Evolutionary conservation across 2,797 vertebrate species (phyloP).

Genomic region (Sparidentex hasta): DNA sequence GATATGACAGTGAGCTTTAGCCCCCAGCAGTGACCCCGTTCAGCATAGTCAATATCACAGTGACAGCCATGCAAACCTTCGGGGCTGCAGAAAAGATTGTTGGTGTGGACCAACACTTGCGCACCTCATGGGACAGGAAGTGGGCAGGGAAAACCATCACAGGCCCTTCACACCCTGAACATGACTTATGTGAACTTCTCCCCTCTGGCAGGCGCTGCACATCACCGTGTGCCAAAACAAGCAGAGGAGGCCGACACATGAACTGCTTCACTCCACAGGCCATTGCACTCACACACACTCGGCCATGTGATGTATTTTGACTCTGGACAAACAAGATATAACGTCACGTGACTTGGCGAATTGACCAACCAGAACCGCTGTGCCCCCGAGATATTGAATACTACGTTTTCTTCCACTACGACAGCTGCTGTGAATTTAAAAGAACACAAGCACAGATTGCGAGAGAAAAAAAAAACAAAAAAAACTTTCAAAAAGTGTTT

Average conservation of each 20-base stretch:
- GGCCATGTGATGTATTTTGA: conserved; percentile 10
- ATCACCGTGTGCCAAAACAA: conserved; percentile 57
- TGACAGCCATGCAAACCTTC: not conserved
- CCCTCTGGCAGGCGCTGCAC: conserved; percentile 21
- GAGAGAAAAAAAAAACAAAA: no score
- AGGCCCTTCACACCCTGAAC: conserved; percentile 59
- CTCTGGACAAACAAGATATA: conserved; percentile 20
- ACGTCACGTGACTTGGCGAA: not conserved
- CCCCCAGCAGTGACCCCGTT: not conserved
- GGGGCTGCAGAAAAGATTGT: conserved; percentile 49
- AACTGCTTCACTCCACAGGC: conserved; percentile 25
- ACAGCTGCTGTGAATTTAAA: not conserved
- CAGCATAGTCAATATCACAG: not conserved
- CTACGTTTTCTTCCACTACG: not conserved
- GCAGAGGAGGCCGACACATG: conserved; percentile 39
- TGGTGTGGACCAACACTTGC: conserved; percentile 1
- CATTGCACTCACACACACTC: conserved; percentile 7
- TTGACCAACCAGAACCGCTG: not conserved
- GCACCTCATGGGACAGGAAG: conserved; percentile 54
- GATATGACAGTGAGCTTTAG: not conserved
- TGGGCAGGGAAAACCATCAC: conserved; percentile 51
- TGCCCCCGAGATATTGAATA: not conserved
- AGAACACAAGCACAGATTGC: not conserved
- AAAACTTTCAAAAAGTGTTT: not conserved
- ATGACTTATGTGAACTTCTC: conserved; percentile 57